Evolutionary conservation across 2,113 vertebrate species (phyloP), one percentile per base, ranked within the genome.

Genomic region (Nesogale talazaci): DNA sequence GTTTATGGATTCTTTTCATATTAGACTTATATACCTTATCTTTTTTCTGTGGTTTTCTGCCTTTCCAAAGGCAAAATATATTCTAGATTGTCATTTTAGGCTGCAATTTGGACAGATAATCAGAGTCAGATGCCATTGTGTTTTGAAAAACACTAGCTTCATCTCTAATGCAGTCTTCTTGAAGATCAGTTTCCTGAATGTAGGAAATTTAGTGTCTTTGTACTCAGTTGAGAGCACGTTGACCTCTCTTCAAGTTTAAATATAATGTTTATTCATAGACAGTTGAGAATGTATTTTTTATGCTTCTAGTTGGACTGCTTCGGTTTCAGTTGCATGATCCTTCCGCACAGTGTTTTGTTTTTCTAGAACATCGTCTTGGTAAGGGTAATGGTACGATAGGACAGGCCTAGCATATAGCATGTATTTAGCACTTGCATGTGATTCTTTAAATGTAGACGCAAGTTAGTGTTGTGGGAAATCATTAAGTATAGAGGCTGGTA

Each of bases 1-100:
- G 29, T 36, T 75, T 29, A 27, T 75, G 57, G 83, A 59, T 83
- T 83, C 63, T 92, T 92, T 86, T 90, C 17, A 52, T 42, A n/a
- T 46, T 91, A 81, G 84, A 56, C 29, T 86, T 63, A 81, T 87
- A 89, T 23, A 23, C 10, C 34, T 78, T 92, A 83, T n/a, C 16
- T 52, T 92, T 92, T 89, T 38, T 92, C 63, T 69, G 25, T 86
- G n/a, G 77, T 92, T 95, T 29, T 72, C 23, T 67, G 31, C 82
- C 29, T 92, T 92, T n/a, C 52, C 40, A 86, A 29, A 75, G 40
- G 38, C 82, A 74, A 89, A 95, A 59, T 57, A 34, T 17, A 59
- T 19, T 91, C 3, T 9, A 38, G 78, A 61, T n/a, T 92, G 20
- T 83, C 57, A 52, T 74, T 89, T 89, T 83, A 74, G 52, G 11